Evolutionary conservation across 2,113 vertebrate species (phyloP).

Genomic region (Euleptes europaea): DNA sequence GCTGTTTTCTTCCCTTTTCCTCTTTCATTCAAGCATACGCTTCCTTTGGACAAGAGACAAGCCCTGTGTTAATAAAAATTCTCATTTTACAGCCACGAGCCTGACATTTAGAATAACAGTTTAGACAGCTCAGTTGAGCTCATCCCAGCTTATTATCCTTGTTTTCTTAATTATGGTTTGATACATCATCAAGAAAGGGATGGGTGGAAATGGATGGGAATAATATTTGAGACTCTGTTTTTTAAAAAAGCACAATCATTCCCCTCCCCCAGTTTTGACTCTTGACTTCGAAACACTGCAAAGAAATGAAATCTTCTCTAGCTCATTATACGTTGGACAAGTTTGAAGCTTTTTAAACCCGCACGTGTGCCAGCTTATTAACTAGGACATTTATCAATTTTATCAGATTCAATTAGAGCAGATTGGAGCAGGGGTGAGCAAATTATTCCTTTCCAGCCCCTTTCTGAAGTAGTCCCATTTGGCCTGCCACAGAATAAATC

Average conservation of each 20-base stretch:
- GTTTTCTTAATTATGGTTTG: background rate
- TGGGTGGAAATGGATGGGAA: background rate
- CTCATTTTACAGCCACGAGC: background rate
- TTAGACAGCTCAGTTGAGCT: background rate
- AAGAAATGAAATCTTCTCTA: background rate
- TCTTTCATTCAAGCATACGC: background rate
- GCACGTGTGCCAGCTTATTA: background rate
- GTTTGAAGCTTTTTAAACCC: background rate
- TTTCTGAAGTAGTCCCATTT: no score
- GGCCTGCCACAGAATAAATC: no score
- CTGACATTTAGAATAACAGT: background rate
- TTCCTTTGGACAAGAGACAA: background rate
- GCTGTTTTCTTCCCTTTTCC: background rate
- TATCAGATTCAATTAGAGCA: background rate
- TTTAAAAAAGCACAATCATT: background rate
- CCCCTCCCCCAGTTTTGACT: background rate
- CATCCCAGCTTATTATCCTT: background rate
- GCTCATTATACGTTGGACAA: background rate
- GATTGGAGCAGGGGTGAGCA: no score
- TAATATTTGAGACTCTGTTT: background rate
- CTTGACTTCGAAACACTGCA: background rate
- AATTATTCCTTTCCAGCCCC: no score
- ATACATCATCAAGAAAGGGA: background rate
- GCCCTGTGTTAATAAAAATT: background rate
- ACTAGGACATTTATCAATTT: background rate